Evolutionary conservation across 2,888 invertebrate species (phyloP), one percentile per base, ranked within the genome.

Genomic region (Agriopis marginaria): DNA sequence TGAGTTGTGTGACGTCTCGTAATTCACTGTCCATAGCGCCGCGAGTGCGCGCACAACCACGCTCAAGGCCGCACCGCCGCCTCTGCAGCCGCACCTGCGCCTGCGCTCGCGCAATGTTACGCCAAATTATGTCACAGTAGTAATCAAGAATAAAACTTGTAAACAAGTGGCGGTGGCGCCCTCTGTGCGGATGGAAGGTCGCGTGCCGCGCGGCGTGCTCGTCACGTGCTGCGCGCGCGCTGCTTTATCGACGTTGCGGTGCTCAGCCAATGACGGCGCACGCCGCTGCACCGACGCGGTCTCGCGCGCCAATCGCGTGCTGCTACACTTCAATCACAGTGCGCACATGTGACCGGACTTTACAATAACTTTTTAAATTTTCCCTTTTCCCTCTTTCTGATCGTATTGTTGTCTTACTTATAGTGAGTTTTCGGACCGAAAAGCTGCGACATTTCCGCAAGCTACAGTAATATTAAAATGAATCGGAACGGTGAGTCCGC

Each of bases 291-390:
- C 82, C 86, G 85, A 85, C 86, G 45, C 66, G 66, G 58, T 42
- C 5, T 17, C 60, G 51, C 74, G 61, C 56, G 54, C 92, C 92
- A 92, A 92, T 92, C 81, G 79, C 75, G 70, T 74, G 77, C 78
- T 80, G 78, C 71, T 81, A 81, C 79, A 82, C 78, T 82, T 79
- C 77, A 82, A 74, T 84, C 84, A 81, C 79, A 83, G 87, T 86
- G 85, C 85, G 86, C 89, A 92, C 93, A 91, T 93, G 93, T 93
- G 92, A 92, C 87, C 85, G 83, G 80, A 80, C 80, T 79, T 75
- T 77, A 80, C 40, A 51, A 39, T 47, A 58, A 56, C 72, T 74
- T 71, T 62, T 63, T 40, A 53, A 67, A 65, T 68, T 69, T 79
- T 74, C 75, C 70, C 70, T 63, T 71, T 68, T 71, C 58, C 62